A percentile compares a stretch with the other conserved stretches of the same genome.
Conservation (phyloP, 2,888 invertebrate genomes). For the Nemotelus pantherinus region DNA sequence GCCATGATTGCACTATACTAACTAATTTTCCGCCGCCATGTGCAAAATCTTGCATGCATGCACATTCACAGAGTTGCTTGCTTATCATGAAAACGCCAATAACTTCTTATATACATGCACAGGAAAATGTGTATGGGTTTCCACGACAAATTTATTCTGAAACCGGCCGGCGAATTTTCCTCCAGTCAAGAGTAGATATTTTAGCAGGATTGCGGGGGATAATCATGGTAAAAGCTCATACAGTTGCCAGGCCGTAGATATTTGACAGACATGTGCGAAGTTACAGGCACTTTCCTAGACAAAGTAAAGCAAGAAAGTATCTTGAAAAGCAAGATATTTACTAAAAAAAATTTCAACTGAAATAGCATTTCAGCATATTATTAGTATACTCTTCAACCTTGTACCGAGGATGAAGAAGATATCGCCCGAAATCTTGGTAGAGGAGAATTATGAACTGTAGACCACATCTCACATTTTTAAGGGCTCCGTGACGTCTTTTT, state of each 20-base stretch:
- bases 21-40: neutral
- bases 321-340: no score
- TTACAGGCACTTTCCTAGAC: neutral
- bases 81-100: no score
- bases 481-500: neutral
- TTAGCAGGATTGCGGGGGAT: neutral
- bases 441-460: neutral
- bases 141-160: neutral
- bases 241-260: constrained; percentile 20
- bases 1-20: constrained; percentile 10
- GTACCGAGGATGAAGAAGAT: no score
- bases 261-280: constrained; percentile 27
- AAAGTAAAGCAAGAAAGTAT: neutral
- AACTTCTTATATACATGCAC: no score
- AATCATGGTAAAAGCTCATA: constrained; percentile 18
- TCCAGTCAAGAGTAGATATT: neutral
- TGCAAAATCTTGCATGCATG: constrained; percentile 7
- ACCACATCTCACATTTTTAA: neutral
- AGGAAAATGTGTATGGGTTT: neutral
- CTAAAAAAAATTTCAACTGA: no score
- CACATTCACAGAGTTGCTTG: neutral
- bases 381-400: no score
- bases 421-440: no score
- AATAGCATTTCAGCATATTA: no score
- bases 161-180: constrained; percentile 20